Percentiles rank a stretch among this genome's conserved stretches.
These are phyloP conservation scores for Ptilorrhoa leucosticta DNA, from an alignment of 2,113 vertebrate genomes.

Conservation along the genomic window DNA sequence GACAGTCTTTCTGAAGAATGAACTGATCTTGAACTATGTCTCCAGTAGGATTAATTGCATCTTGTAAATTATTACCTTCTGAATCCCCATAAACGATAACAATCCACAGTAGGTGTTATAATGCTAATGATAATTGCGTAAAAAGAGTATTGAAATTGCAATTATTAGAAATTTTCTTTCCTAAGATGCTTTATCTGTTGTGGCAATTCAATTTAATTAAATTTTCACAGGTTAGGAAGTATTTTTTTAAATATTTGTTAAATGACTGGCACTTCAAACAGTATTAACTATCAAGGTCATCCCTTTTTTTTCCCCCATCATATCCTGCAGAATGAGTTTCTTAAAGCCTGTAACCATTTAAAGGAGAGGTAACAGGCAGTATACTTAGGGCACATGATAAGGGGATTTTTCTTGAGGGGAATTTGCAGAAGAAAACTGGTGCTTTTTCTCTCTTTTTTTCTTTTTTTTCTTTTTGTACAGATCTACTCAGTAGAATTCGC, in stretches of 20 bases:
- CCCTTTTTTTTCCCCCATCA: not conserved
- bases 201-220: not conserved
- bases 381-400: not conserved
- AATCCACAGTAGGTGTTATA: not conserved
- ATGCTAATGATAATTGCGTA: not conserved
- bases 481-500: not conserved
- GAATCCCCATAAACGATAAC: not conserved
- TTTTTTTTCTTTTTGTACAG: too few species aligned
- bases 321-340: not conserved
- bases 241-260: not conserved
- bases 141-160: not conserved
- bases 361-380: not conserved
- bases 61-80: not conserved
- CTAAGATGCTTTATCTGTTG: not conserved
- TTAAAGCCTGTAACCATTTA: not conserved
- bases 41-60: not conserved
- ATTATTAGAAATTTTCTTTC: not conserved
- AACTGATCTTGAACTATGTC: not conserved
- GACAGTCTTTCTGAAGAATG: not conserved
- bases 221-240: not conserved
- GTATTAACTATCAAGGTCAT: not conserved
- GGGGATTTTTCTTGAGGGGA: not conserved
- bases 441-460: rapidly evolving
- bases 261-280: not conserved
- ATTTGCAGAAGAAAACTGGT: not conserved